Evolutionary conservation across 1,140 invertebrate species (phyloP).

Genomic region (Diuraphis noxia): DNA sequence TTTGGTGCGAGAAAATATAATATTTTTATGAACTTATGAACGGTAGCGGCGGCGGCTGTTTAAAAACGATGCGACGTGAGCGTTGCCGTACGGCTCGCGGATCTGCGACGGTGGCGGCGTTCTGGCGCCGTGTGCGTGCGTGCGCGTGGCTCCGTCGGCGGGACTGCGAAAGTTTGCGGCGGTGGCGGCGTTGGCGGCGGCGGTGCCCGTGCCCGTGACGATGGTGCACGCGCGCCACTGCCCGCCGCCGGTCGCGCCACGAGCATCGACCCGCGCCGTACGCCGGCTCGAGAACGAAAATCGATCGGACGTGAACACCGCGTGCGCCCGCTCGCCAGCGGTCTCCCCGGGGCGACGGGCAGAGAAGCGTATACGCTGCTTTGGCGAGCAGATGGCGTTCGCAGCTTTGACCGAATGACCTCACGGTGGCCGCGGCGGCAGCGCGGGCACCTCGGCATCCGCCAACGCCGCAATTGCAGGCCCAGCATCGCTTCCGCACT

Average conservation of each 20-base stretch:
- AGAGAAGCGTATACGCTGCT: neutral
- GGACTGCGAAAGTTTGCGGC: neutral
- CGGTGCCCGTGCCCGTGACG: neutral
- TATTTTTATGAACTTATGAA: neutral
- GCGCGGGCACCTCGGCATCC: neutral
- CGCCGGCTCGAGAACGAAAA: constrained; percentile 38
- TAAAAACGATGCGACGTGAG: neutral
- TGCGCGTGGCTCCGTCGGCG: neutral
- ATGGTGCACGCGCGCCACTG: neutral
- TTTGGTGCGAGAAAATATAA: neutral
- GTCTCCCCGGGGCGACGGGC: constrained; percentile 3
- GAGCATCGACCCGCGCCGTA: constrained; percentile 14
- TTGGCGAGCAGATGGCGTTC: constrained; percentile 43
- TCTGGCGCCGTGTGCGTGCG: neutral
- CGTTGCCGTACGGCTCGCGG: neutral
- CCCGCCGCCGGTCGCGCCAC: neutral
- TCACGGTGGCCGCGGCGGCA: neutral
- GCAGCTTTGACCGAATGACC: constrained; percentile 46
- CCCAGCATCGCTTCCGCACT: neutral
- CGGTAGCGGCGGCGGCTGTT: neutral
- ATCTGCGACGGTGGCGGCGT: neutral
- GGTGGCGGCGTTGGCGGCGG: neutral
- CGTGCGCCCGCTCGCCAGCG: neutral
- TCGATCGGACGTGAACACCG: neutral
- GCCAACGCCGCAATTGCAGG: neutral